Evolutionary conservation across 2,888 invertebrate species (phyloP).

Genomic region (Cyclophora punctaria): DNA sequence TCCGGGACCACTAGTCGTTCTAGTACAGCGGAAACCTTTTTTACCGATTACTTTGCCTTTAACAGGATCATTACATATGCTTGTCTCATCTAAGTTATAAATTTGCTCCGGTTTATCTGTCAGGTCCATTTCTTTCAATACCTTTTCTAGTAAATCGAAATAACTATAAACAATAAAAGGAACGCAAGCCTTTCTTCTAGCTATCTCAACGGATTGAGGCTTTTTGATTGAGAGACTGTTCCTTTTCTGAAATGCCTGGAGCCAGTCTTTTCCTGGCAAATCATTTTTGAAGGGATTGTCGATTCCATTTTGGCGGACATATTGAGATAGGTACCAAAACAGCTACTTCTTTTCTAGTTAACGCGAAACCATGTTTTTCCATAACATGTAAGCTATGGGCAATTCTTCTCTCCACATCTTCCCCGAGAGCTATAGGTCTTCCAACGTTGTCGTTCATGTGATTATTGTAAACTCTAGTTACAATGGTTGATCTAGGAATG

Average conservation of each 20-base stretch:
- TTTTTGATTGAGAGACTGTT: conserved; percentile 17
- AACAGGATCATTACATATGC: conserved; percentile 20
- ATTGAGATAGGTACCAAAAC: conserved; percentile 22
- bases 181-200: conserved; percentile 17
- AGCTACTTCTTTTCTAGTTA: conserved; percentile 24
- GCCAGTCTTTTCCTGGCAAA: conserved; percentile 26
- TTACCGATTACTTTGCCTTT: conserved; percentile 20
- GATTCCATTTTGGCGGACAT: conserved; percentile 21
- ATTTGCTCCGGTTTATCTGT: conserved; percentile 21
- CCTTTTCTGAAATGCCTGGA: conserved; percentile 17
- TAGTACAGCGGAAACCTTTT: conserved; percentile 5
- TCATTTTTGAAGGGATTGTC: conserved; percentile 25
- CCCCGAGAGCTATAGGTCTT: conserved; percentile 2
- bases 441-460: background rate
- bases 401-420: conserved; percentile 1
- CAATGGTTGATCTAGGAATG: conserved; percentile 3
- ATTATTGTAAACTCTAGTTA: conserved; percentile 1
- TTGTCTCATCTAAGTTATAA: conserved; percentile 11
- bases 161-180: conserved; percentile 9
- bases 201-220: conserved; percentile 20
- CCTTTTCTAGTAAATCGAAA: conserved; percentile 5
- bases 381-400: conserved; percentile 5
- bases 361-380: conserved; percentile 24
- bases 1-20: conserved; percentile 8
- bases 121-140: conserved; percentile 17